phyloP scores from a whole-genome alignment of 2,888 invertebrate species.

The Dexiosoma caninum region DNA sequence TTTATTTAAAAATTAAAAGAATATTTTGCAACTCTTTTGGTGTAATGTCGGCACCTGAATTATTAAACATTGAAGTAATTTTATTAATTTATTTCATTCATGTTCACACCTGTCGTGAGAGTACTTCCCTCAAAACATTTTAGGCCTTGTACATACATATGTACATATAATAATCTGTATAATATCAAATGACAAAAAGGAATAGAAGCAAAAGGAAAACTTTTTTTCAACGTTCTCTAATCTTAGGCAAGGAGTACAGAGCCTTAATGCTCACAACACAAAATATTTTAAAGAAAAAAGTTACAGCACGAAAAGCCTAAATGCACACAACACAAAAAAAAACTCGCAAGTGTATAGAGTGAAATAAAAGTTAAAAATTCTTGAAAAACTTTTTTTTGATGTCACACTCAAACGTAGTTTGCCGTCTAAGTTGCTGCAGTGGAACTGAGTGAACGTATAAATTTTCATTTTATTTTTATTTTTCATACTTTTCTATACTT shows the following conservation, averaged over 20 bases:
- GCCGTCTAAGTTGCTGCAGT: conserved; percentile 41
- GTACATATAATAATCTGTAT: conserved; percentile 36
- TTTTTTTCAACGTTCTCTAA: not conserved
- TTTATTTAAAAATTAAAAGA: too few relatives aligned
- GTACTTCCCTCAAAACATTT: conserved; percentile 26
- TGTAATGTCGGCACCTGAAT: too few relatives aligned
- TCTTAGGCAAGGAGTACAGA: not conserved
- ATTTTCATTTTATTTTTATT: conserved; percentile 34
- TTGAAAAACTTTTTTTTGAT: conserved; percentile 48
- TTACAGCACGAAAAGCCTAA: conserved; percentile 22
- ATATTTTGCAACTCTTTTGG: too few relatives aligned
- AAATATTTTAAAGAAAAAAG: not conserved
- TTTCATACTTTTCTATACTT: conserved; percentile 2
- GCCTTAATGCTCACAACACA: conserved; percentile 19
- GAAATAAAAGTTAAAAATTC: conserved; percentile 42
- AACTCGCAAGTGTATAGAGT: not conserved
- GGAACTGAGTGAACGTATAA: conserved; percentile 56
- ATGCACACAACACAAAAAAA: conserved; percentile 29
- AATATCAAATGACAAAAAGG: conserved; percentile 47
- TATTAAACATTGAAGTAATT: too few relatives aligned
- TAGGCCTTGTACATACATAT: conserved; percentile 16
- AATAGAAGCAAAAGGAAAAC: not conserved
- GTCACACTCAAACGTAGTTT: conserved; percentile 56
- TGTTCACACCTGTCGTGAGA: too few relatives aligned
- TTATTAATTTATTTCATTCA: too few relatives aligned